Conservation (phyloP, 2,888 invertebrate genomes). For the Cyclophora albipunctata region DNA sequence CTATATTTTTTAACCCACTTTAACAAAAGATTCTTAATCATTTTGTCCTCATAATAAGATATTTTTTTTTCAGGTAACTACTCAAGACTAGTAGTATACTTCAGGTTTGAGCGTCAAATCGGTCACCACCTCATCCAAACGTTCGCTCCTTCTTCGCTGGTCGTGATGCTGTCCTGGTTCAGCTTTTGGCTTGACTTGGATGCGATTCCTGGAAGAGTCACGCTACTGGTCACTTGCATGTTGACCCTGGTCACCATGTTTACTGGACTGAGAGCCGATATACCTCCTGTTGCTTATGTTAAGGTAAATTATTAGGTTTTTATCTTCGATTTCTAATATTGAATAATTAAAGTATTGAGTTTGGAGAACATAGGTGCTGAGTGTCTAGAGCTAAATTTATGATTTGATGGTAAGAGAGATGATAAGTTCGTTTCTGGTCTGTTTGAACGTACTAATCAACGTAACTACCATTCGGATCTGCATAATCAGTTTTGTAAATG, state of each 20-base stretch:
- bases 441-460: too few relatives aligned
- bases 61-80: conserved; percentile 77
- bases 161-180: conserved; percentile 90
- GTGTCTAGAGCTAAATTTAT: background rate
- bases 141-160: conserved; percentile 87
- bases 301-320: conserved; percentile 73
- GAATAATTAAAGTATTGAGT: too few relatives aligned
- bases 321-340: background rate
- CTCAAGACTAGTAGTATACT: conserved; percentile 84
- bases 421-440: too few relatives aligned
- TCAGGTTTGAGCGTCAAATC: conserved; percentile 88
- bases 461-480: too few relatives aligned
- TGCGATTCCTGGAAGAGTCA: conserved; percentile 88
- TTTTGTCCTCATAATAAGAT: too few relatives aligned
- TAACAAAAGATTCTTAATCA: too few relatives aligned
- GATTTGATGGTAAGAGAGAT: background rate
- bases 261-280: conserved; percentile 85
- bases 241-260: conserved; percentile 91
- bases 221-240: conserved; percentile 88
- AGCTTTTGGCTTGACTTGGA: conserved; percentile 91
- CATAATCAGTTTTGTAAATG: too few relatives aligned
- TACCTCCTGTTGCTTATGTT: conserved; percentile 90
- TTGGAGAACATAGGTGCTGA: background rate
- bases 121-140: conserved; percentile 90
- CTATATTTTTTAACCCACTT: too few relatives aligned